Percentiles rank a stretch among this genome's conserved stretches.
These are phyloP conservation scores for Drosophila funebris DNA, from an alignment of 1,140 invertebrate species.

Conservation along the genomic window DNA sequence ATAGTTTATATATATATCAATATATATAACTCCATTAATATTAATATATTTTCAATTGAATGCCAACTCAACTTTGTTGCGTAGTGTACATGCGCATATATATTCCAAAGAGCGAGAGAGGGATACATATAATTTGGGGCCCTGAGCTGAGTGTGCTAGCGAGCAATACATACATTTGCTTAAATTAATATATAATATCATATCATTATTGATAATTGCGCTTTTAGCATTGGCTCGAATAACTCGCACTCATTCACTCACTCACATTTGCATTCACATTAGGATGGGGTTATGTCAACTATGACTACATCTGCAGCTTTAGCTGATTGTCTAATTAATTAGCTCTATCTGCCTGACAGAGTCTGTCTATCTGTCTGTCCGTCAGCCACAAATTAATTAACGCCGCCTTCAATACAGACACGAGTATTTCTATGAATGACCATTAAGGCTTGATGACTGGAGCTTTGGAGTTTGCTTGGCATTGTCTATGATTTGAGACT, in stretches of 20 bases:
- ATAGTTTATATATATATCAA: no score
- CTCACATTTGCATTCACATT: neutral
- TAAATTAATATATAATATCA: slow-evolving; percentile 76
- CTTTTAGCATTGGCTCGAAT: slow-evolving; percentile 60
- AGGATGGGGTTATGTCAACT: neutral
- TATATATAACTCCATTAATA: no score
- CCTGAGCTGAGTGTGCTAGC: slow-evolving; percentile 41
- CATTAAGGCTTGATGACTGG: slow-evolving; percentile 62
- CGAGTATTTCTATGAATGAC: slow-evolving; percentile 11
- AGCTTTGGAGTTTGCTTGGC: slow-evolving; percentile 7
- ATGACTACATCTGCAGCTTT: slow-evolving; percentile 19
- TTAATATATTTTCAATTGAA: no score
- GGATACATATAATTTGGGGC: slow-evolving; percentile 55
- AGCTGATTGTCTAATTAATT: slow-evolving; percentile 74
- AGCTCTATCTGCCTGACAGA: slow-evolving; percentile 32
- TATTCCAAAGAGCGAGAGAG: neutral
- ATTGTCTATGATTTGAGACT: slow-evolving; percentile 17
- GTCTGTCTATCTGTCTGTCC: slow-evolving; percentile 35
- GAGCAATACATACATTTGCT: slow-evolving; percentile 53
- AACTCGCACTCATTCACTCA: neutral
- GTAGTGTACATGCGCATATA: slow-evolving; percentile 9
- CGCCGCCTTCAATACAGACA: slow-evolving; percentile 20
- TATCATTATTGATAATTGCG: slow-evolving; percentile 73
- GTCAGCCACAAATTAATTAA: slow-evolving; percentile 76
- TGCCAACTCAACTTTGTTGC: neutral